Conservation (phyloP, 2,113 vertebrate species). For the Brachionichthys hirsutus region DNA sequence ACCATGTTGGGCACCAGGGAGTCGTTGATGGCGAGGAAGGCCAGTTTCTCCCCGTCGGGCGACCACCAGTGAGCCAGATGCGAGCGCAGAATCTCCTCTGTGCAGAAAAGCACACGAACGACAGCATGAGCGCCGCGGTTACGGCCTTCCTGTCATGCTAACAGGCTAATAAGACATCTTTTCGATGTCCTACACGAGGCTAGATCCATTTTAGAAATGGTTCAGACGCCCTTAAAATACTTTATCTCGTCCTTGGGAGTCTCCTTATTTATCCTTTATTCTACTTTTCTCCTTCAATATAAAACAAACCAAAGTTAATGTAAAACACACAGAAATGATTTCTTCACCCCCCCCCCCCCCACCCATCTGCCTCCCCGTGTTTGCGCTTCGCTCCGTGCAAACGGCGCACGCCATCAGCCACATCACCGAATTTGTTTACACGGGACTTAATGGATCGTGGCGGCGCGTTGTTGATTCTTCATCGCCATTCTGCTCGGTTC, state of each 20-base stretch:
- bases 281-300: background rate
- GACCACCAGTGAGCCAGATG: slow-evolving; percentile 95
- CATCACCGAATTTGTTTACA: slow-evolving; percentile 32
- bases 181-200: too few species aligned
- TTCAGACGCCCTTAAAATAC: too few species aligned
- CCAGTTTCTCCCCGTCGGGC: slow-evolving; percentile 88
- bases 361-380: slow-evolving; percentile 16
- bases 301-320: slow-evolving; percentile 5
- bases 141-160: background rate
- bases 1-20: slow-evolving; percentile 87
- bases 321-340: slow-evolving; percentile 5
- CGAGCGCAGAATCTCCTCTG: slow-evolving; percentile 89
- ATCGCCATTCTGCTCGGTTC: slow-evolving; percentile 14
- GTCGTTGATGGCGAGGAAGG: slow-evolving; percentile 90
- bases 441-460: slow-evolving; percentile 29
- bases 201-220: too few species aligned
- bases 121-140: too few species aligned
- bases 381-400: slow-evolving; percentile 11
- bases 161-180: background rate
- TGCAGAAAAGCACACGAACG: slow-evolving; percentile 31
- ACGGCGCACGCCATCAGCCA: slow-evolving; percentile 10
- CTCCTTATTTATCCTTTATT: background rate
- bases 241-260: too few species aligned
- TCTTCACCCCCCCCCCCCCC: slow-evolving; percentile 4
- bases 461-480: slow-evolving; percentile 34